Evolutionary conservation across 2,113 vertebrate species (phyloP).

Genomic region (Tupaia tana): DNA sequence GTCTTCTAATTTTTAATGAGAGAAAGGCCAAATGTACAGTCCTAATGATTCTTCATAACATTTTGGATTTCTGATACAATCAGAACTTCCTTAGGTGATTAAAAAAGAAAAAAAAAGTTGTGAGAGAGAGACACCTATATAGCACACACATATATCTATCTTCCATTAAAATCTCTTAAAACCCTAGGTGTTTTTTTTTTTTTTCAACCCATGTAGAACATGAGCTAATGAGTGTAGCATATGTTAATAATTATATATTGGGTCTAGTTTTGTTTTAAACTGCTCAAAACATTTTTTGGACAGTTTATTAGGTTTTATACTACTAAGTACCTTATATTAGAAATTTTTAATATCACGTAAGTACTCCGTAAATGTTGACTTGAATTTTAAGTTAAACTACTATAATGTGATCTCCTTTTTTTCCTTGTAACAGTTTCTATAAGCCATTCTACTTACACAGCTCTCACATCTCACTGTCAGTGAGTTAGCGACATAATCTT

Average conservation of each 20-base stretch:
- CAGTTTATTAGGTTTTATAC: background rate
- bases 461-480: background rate
- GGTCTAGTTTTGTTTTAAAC: background rate
- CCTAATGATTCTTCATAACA: background rate
- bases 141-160: background rate
- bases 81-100: constrained; percentile 4
- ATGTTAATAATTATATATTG: background rate
- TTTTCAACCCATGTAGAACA: constrained; percentile 44
- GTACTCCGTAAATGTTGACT: background rate
- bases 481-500: background rate
- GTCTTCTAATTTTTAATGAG: background rate
- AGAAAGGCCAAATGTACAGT: background rate
- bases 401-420: background rate
- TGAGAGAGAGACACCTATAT: no score
- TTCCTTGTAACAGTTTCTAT: background rate
- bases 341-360: constrained; percentile 6
- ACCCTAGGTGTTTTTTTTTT: constrained; percentile 39
- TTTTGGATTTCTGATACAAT: background rate
- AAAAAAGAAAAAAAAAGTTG: background rate
- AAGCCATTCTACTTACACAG: background rate
- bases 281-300: background rate
- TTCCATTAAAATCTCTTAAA: constrained; percentile 20
- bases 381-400: constrained; percentile 32
- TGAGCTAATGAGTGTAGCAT: background rate
- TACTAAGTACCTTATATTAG: background rate